phyloP scores from a whole-genome alignment of 2,113 vertebrate genomes.

The Tor tambroides region DNA sequence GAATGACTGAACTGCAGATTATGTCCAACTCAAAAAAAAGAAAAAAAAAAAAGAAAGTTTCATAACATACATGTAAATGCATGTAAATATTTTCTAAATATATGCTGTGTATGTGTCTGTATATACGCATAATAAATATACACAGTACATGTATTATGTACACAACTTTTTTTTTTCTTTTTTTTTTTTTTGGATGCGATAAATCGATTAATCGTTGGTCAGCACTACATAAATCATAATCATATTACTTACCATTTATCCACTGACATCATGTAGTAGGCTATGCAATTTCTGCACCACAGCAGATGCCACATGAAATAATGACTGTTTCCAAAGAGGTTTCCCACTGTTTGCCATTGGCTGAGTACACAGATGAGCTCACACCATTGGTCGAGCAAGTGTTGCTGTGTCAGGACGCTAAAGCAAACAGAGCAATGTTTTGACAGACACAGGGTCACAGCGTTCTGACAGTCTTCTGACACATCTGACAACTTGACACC shows the following conservation, averaged over 20 bases:
- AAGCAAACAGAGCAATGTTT: constrained; percentile 1
- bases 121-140: too few species aligned
- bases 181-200: too few species aligned
- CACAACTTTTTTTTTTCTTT: too few species aligned
- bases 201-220: too few species aligned
- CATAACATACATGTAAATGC: too few species aligned
- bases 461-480: constrained; percentile 4
- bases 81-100: too few species aligned
- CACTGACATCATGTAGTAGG: neutral
- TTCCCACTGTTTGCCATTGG: neutral
- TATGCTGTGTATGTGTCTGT: too few species aligned
- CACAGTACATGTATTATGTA: too few species aligned
- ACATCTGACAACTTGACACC: neutral
- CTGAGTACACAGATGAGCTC: neutral
- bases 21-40: neutral
- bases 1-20: neutral
- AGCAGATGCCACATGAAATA: neutral
- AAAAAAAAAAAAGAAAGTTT: too few species aligned
- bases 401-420: neutral
- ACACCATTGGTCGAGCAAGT: neutral
- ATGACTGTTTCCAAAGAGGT: neutral
- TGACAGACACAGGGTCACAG: neutral
- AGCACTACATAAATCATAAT: neutral
- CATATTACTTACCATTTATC: neutral
- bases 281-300: neutral